Conservation (phyloP, 2,113 vertebrate genomes). For the Nycticryphes semicollaris region DNA sequence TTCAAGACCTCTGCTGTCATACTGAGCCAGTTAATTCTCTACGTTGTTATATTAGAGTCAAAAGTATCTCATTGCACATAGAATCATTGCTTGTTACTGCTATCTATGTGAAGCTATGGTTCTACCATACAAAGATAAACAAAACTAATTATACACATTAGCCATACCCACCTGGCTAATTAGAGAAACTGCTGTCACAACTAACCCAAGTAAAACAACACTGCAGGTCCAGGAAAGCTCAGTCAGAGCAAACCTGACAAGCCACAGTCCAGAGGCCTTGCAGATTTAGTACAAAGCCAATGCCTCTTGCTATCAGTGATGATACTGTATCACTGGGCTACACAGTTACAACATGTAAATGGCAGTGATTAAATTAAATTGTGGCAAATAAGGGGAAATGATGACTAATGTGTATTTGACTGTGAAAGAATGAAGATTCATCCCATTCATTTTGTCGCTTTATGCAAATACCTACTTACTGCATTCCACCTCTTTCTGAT, state of each 20-base stretch:
- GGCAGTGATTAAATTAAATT: background rate
- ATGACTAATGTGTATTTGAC: background rate
- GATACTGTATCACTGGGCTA: background rate
- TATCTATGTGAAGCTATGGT: background rate
- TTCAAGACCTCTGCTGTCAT: background rate
- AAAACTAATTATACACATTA: background rate
- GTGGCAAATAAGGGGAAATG: background rate
- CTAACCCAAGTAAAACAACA: background rate
- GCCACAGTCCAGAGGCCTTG: background rate
- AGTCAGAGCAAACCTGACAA: background rate
- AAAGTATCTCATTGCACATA: background rate
- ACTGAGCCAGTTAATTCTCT: background rate
- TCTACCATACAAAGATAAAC: background rate
- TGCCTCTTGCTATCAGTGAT: background rate
- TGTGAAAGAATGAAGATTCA: background rate
- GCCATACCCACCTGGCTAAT: background rate
- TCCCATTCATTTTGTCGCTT: background rate
- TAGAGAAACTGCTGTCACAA: background rate
- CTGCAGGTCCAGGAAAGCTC: background rate
- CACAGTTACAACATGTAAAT: background rate
- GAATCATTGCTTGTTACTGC: background rate
- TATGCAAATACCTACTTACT: background rate
- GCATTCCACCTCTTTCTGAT: background rate
- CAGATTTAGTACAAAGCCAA: background rate
- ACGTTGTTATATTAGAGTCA: background rate